Evolutionary conservation across 2,888 invertebrate genomes (phyloP).

Genomic region (Lithophane semibrunnea): DNA sequence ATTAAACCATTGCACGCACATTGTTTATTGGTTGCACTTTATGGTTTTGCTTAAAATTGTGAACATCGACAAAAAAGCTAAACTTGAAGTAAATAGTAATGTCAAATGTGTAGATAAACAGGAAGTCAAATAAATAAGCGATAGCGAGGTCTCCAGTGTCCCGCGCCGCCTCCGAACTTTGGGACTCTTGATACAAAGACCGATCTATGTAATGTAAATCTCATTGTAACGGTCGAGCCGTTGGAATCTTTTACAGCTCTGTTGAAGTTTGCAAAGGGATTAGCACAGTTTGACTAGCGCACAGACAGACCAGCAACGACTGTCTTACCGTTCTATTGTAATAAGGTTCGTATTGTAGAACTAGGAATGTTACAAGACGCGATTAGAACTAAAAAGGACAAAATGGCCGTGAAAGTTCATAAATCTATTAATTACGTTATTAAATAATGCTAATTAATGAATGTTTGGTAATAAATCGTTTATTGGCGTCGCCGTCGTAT

Average conservation of each 20-base stretch:
- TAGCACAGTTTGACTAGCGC: too few species aligned
- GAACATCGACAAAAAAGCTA: too few species aligned
- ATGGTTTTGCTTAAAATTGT: too few species aligned
- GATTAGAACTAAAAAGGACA: neutral
- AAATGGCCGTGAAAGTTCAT: slow-evolving; percentile 1
- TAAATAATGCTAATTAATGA: slow-evolving; percentile 17
- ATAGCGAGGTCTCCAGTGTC: neutral
- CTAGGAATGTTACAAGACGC: neutral
- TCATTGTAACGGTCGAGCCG: neutral
- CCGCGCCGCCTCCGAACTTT: neutral
- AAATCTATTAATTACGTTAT: neutral
- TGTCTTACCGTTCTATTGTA: neutral
- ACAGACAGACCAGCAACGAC: too few species aligned
- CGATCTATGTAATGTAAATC: neutral
- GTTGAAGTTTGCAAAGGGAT: neutral
- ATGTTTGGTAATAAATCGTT: slow-evolving; percentile 28
- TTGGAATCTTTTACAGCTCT: neutral
- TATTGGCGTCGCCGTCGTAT: slow-evolving; percentile 18
- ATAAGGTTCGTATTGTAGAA: neutral
- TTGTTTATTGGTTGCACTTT: neutral
- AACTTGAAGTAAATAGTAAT: too few species aligned
- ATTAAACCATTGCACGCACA: too few species aligned
- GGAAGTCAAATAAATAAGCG: too few species aligned
- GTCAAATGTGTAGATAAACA: too few species aligned
- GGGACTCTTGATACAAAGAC: neutral